Percentiles rank a stretch among this genome's conserved stretches.
These are phyloP conservation scores for Bathynomus jamesi DNA, from an alignment of 1,140 invertebrate species.

Conservation along the genomic window DNA sequence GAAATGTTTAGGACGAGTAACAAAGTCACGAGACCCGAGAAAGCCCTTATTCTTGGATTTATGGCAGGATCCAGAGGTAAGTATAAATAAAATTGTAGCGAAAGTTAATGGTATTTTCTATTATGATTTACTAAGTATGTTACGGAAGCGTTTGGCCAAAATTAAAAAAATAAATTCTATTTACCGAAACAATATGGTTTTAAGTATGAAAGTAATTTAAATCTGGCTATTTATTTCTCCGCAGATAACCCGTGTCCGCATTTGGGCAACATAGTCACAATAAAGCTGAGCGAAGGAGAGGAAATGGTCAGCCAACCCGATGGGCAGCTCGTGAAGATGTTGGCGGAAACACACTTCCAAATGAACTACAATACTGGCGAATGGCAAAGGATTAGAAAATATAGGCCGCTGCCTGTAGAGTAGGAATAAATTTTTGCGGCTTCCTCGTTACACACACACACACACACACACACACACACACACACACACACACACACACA, in stretches of 20 bases:
- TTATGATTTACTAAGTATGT: too few species aligned
- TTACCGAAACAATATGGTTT: background rate
- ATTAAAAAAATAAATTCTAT: background rate
- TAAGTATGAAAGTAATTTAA: too few species aligned
- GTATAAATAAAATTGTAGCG: too few species aligned
- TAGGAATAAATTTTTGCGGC: too few species aligned
- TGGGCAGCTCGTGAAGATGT: constrained; percentile 10
- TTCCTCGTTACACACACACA: background rate
- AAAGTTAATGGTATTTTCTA: too few species aligned
- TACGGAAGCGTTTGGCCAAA: background rate
- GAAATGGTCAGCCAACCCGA: constrained; percentile 14
- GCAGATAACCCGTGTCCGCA: constrained; percentile 89
- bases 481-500: background rate
- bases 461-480: background rate
- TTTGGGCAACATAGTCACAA: constrained; percentile 83
- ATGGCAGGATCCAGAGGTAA: constrained; percentile 90
- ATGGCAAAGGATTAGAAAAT: constrained; percentile 12
- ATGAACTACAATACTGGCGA: constrained; percentile 14
- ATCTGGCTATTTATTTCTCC: constrained; percentile 42
- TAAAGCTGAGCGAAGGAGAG: constrained; percentile 60
- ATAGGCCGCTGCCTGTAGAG: constrained; percentile 7
- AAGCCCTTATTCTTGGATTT: constrained; percentile 93
- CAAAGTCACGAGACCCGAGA: constrained; percentile 88
- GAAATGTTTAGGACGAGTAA: constrained; percentile 96
- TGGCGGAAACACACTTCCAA: constrained; percentile 11